These are phyloP conservation scores for Apodemus speciosus DNA, from an alignment of 2,113 vertebrate genomes.

Conservation along the genomic window DNA sequence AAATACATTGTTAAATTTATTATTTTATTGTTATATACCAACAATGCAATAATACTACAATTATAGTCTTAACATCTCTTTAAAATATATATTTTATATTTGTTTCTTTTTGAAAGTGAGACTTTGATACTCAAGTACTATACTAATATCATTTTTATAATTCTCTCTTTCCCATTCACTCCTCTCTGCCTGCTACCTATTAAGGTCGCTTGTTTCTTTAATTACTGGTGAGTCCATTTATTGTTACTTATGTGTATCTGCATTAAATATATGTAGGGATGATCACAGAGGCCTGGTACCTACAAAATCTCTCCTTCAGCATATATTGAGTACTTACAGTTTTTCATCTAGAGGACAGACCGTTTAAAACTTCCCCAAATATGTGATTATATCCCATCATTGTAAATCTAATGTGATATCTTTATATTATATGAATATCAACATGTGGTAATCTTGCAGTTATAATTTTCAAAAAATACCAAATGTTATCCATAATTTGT, in stretches of 20 bases:
- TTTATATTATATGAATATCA: background rate
- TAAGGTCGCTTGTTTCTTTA: background rate
- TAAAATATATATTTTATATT: background rate
- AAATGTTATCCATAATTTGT: background rate
- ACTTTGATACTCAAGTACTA: background rate
- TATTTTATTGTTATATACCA: background rate
- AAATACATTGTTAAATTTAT: background rate
- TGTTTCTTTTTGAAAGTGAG: background rate
- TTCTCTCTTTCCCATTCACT: background rate
- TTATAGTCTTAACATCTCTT: background rate
- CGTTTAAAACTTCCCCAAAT: background rate
- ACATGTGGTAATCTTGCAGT: background rate
- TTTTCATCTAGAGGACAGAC: background rate
- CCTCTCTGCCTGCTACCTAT: rapidly evolving
- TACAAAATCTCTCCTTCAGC: background rate
- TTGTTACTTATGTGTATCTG: too few relatives aligned
- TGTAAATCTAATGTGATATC: background rate
- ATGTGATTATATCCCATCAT: background rate
- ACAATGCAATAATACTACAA: background rate
- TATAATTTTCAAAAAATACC: background rate
- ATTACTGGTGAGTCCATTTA: background rate
- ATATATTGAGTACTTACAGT: background rate
- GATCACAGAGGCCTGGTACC: background rate
- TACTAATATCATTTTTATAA: background rate
- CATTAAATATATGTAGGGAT: background rate